Evolutionary conservation across 2,113 vertebrate genomes (phyloP), one percentile per base, ranked within the genome.

Genomic region (Epinephelus moara): DNA sequence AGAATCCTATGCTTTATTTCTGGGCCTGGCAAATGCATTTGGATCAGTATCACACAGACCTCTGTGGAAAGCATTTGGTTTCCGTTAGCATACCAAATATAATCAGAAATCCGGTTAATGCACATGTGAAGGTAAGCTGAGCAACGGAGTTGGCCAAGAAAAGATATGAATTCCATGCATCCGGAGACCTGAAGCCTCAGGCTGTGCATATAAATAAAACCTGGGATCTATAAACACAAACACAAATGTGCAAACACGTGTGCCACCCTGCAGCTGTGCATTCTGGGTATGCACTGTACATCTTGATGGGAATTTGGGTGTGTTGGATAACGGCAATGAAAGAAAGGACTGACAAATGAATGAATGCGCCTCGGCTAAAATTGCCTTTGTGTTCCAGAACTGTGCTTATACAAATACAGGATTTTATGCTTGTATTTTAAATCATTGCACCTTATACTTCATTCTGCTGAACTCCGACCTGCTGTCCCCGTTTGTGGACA

Each of bases 71-170:
- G 45, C 53, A 1, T 67, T 56, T 55, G 74, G 3, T 78, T 72
- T 55, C 19, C 8, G 2, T 82, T 73, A 33, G 81, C 69, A 56
- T 71, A 73, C 49, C 73, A 88, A 78, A 78, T 53, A 61, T 80
- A 71, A 88, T 81, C 71, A 76, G 61, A 77, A 82, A 90, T 87
- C 67, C 87, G 79, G 50, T 89, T 83, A 82, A 88, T 57, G 72
- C 53, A 70, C 59, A 71, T 40, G 21, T 68, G 77, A 70, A 76
- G 57, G 8, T 7, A 80, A 74, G 25, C 63, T 64, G n/a, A 82
- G 45, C 25, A 27, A 53, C 64, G 82, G 78, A 64, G 80, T 37
- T n/a, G 2, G 56, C 45, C 1, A 40, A 47, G 62, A 53, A 52
- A 55, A 81, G 62, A 66, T 50, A 50, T 52, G 55, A n/a, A 18